A percentile compares a stretch with the other conserved stretches of the same genome.
phyloP scores from a whole-genome alignment of 2,797 vertebrate genomes.

The Parotocinclus haroldoi region DNA sequence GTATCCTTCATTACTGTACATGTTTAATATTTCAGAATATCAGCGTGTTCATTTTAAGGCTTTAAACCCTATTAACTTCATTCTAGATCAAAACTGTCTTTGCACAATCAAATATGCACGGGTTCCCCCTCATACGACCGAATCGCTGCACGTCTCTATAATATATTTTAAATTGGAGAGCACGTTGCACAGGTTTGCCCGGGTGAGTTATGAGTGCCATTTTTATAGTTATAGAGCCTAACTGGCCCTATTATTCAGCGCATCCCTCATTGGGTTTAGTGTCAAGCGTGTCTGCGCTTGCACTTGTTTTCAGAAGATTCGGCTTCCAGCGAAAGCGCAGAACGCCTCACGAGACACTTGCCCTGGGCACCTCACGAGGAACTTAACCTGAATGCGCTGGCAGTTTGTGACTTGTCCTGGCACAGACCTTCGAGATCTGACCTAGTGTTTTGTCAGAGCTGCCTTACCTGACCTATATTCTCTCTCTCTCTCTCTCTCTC shows the following conservation, averaged over 20 bases:
- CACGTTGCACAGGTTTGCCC: too few species aligned
- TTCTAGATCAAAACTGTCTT: too few species aligned
- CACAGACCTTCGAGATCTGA: constrained; percentile 40
- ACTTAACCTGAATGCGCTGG: constrained; percentile 17
- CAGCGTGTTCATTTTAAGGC: too few species aligned
- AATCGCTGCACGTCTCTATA: too few species aligned
- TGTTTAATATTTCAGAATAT: too few species aligned
- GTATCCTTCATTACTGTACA: too few species aligned
- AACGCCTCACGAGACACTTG: constrained; percentile 16
- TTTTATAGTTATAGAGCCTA: background rate
- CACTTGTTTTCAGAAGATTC: constrained; percentile 22
- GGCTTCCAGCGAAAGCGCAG: constrained; percentile 41
- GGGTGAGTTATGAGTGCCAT: too few species aligned
- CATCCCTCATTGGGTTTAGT: constrained; percentile 22
- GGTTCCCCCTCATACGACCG: too few species aligned
- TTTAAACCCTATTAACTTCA: too few species aligned
- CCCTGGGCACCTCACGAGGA: too few species aligned
- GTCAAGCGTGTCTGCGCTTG: constrained; percentile 35
- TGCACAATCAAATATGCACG: too few species aligned
- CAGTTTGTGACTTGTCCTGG: constrained; percentile 44
- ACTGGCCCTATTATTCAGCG: constrained; percentile 22
- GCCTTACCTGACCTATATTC: constrained; percentile 53
- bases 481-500: constrained; percentile 9
- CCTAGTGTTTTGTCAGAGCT: constrained; percentile 30
- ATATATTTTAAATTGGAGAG: too few species aligned